A percentile compares a stretch with the other conserved stretches of the same genome.
Evolutionary conservation across 2,888 invertebrate genomes (phyloP).

Genomic region (Pecten maximus): DNA sequence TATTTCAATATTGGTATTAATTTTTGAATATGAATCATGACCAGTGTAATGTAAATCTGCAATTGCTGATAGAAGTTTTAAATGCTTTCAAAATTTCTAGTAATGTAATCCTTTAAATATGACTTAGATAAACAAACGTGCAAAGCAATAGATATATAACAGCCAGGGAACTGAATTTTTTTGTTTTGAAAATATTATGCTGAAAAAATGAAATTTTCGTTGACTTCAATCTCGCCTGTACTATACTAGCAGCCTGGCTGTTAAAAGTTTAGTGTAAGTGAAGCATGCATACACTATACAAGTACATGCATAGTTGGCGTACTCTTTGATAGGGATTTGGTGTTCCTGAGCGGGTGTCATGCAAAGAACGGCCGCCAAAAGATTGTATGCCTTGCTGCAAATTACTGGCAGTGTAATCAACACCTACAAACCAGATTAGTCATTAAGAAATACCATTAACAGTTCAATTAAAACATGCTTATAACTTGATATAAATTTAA

Average conservation of each 20-base stretch:
- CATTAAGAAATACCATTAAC: background rate
- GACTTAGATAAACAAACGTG: too few relatives aligned
- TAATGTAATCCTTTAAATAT: too few relatives aligned
- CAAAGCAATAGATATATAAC: too few relatives aligned
- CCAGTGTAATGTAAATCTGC: too few relatives aligned
- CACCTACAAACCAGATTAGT: slow-evolving; percentile 75
- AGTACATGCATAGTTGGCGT: slow-evolving; percentile 51
- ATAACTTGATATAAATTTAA: too few relatives aligned
- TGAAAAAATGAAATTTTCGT: too few relatives aligned
- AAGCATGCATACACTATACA: background rate
- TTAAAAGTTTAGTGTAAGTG: background rate
- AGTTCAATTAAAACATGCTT: background rate
- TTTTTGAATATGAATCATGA: too few relatives aligned
- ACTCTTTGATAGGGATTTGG: slow-evolving; percentile 68
- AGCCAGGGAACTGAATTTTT: too few relatives aligned
- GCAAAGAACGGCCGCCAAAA: slow-evolving; percentile 73
- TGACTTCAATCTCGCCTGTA: background rate
- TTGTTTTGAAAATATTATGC: too few relatives aligned
- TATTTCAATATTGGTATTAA: too few relatives aligned
- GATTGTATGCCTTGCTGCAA: slow-evolving; percentile 71
- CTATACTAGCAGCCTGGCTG: background rate
- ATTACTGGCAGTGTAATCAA: slow-evolving; percentile 78
- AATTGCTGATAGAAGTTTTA: too few relatives aligned
- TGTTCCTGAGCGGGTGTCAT: slow-evolving; percentile 60
- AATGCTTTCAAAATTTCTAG: too few relatives aligned